Evolutionary conservation across 2,797 vertebrate species (phyloP), one percentile per base, ranked within the genome.

Genomic region (Poeciliopsis turneri): DNA sequence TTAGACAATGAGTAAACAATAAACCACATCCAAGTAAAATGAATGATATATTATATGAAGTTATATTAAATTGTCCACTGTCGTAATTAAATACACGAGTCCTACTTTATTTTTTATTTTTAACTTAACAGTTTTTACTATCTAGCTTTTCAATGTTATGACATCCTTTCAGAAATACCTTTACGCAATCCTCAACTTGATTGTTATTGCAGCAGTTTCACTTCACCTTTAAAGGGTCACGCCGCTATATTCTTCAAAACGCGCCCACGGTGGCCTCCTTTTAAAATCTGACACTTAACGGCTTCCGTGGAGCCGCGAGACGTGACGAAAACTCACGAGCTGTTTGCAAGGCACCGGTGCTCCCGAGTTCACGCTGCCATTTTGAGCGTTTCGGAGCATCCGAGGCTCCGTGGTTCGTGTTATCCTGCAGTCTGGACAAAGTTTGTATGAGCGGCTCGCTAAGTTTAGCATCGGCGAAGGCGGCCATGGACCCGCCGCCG

Each of bases 381-480:
- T 28, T 18, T 3, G 41, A 25, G 59, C 28, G 18, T 18, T 23
- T 20, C 15, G 8, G 13, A 6, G 64, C 18, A 0, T 45, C 15
- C 18, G 11, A 0, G 41, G 46, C 13, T 4, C 0, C 12, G 30
- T 10, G 9, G 15, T 16, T 61, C 59, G 33, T 2, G 1, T 0
- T 4, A 20, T 11, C 53, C 41, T 5, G 0, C 12, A 1, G 36
- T 1, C n/a, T 20, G 11, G 10, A 28, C 6, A 36, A 25, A 72
- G 75, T 36, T 3, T 30, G 2, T 1, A 20, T 8, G 15, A 39
- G 20, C 49, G 18, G 41, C 39, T 81, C 2, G 11, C 41, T 61
- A 15, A 80, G 89, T 78, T 89, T 82, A 69, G 45, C 28, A 72
- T 43, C 47, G 70, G 79, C n/a, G 25, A 25, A 45, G 36, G 72